phyloP scores from a whole-genome alignment of 2,888 invertebrate genomes.

The Congeria kusceri region DNA sequence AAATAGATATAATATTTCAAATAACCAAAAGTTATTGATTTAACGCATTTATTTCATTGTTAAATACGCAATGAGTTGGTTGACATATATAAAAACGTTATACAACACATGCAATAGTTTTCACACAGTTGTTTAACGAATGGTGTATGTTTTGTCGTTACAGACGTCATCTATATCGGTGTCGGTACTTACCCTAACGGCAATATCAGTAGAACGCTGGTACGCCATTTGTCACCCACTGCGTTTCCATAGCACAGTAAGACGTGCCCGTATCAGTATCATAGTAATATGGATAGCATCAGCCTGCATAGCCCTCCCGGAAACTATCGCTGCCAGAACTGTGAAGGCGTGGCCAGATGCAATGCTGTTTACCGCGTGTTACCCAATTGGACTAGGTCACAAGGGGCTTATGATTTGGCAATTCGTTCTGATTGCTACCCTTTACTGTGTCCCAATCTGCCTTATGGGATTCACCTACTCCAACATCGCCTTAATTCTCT shows the following conservation, averaged over 20 bases:
- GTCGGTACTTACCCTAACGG: constrained; percentile 95
- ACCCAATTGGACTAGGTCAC: constrained; percentile 42
- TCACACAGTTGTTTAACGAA: too few relatives aligned
- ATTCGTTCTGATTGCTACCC: constrained; percentile 79
- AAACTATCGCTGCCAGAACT: constrained; percentile 68
- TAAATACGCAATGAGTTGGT: too few relatives aligned
- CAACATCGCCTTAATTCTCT: constrained; percentile 79
- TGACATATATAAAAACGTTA: too few relatives aligned
- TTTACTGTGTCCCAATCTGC: constrained; percentile 91
- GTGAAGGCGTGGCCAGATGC: constrained; percentile 61
- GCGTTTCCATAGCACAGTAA: constrained; percentile 93
- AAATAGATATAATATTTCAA: too few relatives aligned
- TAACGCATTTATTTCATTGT: too few relatives aligned
- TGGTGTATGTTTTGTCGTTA: constrained; percentile 74
- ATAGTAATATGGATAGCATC: constrained; percentile 93
- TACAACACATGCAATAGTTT: too few relatives aligned
- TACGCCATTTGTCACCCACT: constrained; percentile 97
- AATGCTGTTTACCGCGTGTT: constrained; percentile 70
- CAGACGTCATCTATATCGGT: constrained; percentile 97
- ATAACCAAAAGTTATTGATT: too few relatives aligned
- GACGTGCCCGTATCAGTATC: constrained; percentile 92
- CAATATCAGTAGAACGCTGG: constrained; percentile 97
- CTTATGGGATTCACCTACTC: constrained; percentile 82
- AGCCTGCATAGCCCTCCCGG: constrained; percentile 85
- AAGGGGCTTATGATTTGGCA: constrained; percentile 66